Evolutionary conservation across 1,140 invertebrate genomes (phyloP).

Genomic region (Piezodorus guildinii): DNA sequence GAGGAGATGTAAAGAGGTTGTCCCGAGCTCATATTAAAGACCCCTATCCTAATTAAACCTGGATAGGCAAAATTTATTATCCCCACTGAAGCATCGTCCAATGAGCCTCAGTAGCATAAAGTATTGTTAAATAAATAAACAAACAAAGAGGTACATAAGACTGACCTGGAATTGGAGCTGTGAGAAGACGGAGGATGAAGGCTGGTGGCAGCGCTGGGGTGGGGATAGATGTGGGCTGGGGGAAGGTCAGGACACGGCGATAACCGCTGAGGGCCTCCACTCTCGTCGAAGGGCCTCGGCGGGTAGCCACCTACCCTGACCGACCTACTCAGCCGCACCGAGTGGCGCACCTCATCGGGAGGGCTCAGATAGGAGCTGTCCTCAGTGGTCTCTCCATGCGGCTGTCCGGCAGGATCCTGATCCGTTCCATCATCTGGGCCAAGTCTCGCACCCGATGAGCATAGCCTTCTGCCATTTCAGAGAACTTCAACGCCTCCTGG

Average conservation of each 20-base stretch:
- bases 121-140: too few relatives aligned
- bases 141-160: too few relatives aligned
- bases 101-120: too few relatives aligned
- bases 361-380: not conserved
- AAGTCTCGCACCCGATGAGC: not conserved
- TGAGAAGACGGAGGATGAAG: too few relatives aligned
- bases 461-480: constrained; percentile 1
- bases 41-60: too few relatives aligned
- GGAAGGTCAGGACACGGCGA: not conserved
- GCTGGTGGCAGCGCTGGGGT: too few relatives aligned
- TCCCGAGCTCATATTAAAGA: too few relatives aligned
- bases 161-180: too few relatives aligned
- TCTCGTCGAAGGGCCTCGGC: not conserved
- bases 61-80: too few relatives aligned
- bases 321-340: not conserved
- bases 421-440: not conserved
- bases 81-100: too few relatives aligned
- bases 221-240: not conserved
- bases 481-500: not conserved
- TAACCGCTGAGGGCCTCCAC: not conserved
- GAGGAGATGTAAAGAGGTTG: too few relatives aligned
- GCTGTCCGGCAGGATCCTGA: not conserved
- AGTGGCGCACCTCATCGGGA: not conserved
- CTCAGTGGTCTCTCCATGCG: not conserved
- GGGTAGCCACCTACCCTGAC: not conserved